These are phyloP conservation scores for Raphicerus campestris DNA, from an alignment of 2,113 vertebrate genomes.

Conservation along the genomic window DNA sequence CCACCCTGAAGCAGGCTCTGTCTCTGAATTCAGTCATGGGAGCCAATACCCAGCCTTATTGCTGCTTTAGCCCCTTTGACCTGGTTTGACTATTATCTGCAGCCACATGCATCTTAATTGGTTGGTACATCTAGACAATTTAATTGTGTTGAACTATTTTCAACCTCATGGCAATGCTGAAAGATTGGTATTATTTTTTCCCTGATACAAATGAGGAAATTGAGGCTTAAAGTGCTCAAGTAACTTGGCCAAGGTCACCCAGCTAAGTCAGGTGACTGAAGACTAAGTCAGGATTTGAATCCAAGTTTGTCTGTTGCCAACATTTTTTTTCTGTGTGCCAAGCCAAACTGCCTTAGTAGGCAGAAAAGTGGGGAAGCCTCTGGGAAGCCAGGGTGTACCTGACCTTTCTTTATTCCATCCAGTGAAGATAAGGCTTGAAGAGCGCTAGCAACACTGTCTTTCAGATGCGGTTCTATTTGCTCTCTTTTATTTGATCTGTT, in stretches of 20 bases:
- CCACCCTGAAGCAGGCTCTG: not conserved
- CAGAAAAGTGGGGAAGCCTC: not conserved
- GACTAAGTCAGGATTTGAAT: not conserved
- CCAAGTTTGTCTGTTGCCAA: not conserved
- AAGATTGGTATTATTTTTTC: not conserved
- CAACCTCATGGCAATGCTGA: not conserved
- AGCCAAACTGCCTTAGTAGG: not conserved
- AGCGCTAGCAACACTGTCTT: not conserved
- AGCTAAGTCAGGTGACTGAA: not conserved
- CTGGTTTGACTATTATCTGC: not conserved
- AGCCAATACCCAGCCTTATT: not conserved
- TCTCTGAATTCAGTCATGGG: not conserved
- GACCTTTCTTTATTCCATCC: not conserved
- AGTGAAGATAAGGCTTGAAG: not conserved
- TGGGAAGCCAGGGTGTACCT: not conserved
- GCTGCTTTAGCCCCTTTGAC: not conserved
- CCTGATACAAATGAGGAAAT: not conserved
- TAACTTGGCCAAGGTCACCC: not conserved
- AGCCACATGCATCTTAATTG: not conserved
- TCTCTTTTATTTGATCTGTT: conserved; percentile 35
- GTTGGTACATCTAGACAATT: not conserved
- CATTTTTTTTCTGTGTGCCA: not conserved
- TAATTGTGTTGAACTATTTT: not conserved
- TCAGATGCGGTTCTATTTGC: conserved; percentile 35
- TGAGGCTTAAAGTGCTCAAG: not conserved